Evolutionary conservation across 1,140 invertebrate species (phyloP), one percentile per base, ranked within the genome.

Genomic region (Cydia splendana): DNA sequence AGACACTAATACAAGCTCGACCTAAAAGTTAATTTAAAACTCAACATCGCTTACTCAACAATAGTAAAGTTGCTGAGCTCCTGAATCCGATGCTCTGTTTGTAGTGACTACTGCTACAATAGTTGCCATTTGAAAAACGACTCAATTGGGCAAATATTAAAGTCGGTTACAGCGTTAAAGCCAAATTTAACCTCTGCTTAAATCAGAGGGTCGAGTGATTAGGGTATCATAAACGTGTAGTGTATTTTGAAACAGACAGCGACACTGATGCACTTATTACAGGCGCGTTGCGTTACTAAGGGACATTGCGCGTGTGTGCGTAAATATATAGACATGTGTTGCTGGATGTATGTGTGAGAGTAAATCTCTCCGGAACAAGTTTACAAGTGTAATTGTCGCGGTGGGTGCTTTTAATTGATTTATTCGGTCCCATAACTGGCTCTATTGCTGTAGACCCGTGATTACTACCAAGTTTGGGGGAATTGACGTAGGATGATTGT

Each of bases 331-430:
- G n/a, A n/a, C n/a, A n/a, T n/a, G n/a, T n/a, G n/a, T n/a, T n/a
- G n/a, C n/a, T n/a, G 77, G 75, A 48, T 75, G 65, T 73, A 24
- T 62, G 5, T 34, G 65, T 75, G 80, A 78, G 80, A 24, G 67
- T 73, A 76, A 80, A 82, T 83, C 80, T 81, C 84, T 79, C 81
- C 80, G 76, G 80, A 83, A 86, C 82, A 85, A 84, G 80, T 83
- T 85, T 81, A 85, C 84, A 86, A 88, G 84, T 86, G 85, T 86
- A 84, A 85, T 85, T 84, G 82, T 86, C 78, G 82, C 75, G 79
- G 81, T 85, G 85, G 84, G 84, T 87, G 84, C 77, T 75, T 30
- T 75, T 88, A 88, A 88, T 86, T 87, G 85, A 88, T 88, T 87
- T 87, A 87, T 86, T 84, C 79, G 75, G 73, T 69, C 74, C 76